These are phyloP conservation scores for Hyalella azteca DNA, from an alignment of 2,888 invertebrate species.

Conservation along the genomic window DNA sequence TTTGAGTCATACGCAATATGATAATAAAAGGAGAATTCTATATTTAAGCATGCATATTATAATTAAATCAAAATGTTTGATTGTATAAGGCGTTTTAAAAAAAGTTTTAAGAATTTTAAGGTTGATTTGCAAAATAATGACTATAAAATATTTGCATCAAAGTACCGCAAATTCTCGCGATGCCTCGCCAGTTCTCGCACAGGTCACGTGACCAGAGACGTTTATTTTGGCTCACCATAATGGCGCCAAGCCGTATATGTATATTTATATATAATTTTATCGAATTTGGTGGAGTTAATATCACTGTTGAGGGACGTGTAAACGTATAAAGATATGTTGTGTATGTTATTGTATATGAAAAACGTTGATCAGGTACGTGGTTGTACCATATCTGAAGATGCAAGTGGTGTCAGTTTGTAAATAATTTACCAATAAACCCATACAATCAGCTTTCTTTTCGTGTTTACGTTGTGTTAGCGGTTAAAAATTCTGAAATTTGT, in stretches of 20 bases:
- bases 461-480: neutral
- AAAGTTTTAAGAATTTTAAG: too few species aligned
- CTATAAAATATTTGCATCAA: constrained; percentile 34
- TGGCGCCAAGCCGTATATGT: constrained; percentile 59
- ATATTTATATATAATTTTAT: constrained; percentile 56
- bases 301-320: constrained; percentile 48
- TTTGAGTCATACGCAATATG: too few species aligned
- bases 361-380: constrained; percentile 52
- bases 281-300: constrained; percentile 50
- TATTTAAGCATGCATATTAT: too few species aligned
- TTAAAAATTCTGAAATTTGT: constrained; percentile 7
- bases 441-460: constrained; percentile 29
- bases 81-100: too few species aligned
- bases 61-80: too few species aligned
- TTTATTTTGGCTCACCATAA: constrained; percentile 58
- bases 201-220: constrained; percentile 59
- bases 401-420: constrained; percentile 46
- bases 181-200: constrained; percentile 52
- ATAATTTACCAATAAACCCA: constrained; percentile 43
- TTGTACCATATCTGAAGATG: constrained; percentile 34
- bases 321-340: constrained; percentile 54
- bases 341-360: constrained; percentile 45
- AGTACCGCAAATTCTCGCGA: constrained; percentile 23
- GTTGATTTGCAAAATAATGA: neutral
- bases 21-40: too few species aligned